Percentiles rank a stretch among this genome's conserved stretches.
Evolutionary conservation across 2,888 invertebrate species (phyloP).

Genomic region (Tetragonula carbonaria): DNA sequence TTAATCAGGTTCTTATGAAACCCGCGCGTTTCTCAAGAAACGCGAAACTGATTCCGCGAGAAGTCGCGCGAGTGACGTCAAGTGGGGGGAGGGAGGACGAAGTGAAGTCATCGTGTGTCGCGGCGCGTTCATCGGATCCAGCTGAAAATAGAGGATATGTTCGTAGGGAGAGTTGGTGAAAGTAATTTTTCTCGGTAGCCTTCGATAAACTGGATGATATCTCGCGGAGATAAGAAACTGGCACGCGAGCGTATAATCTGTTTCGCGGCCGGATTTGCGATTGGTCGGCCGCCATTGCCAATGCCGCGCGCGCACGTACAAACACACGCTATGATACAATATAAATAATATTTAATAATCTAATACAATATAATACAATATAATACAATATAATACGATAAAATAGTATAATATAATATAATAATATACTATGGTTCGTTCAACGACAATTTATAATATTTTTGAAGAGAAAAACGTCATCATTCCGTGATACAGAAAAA

Average conservation of each 20-base stretch:
- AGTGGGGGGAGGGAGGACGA: neutral
- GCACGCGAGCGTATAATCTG: constrained; percentile 56
- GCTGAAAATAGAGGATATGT: neutral
- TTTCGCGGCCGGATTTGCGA: constrained; percentile 31
- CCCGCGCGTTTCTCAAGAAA: neutral
- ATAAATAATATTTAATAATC: too few species aligned
- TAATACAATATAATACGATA: too few species aligned
- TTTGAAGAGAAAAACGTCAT: too few species aligned
- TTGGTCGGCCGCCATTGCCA: constrained; percentile 61
- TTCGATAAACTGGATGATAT: constrained; percentile 33
- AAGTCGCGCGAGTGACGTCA: neutral
- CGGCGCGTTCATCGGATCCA: neutral
- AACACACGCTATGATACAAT: neutral
- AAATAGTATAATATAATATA: too few species aligned
- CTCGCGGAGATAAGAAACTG: constrained; percentile 53
- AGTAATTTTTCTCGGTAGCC: constrained; percentile 64
- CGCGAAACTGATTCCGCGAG: neutral
- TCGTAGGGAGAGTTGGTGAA: constrained; percentile 69
- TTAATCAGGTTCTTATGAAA: neutral
- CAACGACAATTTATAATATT: too few species aligned
- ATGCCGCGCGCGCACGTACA: constrained; percentile 56
- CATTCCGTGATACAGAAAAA: too few species aligned
- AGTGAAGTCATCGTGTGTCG: neutral
- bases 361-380: too few species aligned
- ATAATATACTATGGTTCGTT: too few species aligned